phyloP scores from a whole-genome alignment of 2,797 vertebrate genomes.

The Pachyuromys duprasi region DNA sequence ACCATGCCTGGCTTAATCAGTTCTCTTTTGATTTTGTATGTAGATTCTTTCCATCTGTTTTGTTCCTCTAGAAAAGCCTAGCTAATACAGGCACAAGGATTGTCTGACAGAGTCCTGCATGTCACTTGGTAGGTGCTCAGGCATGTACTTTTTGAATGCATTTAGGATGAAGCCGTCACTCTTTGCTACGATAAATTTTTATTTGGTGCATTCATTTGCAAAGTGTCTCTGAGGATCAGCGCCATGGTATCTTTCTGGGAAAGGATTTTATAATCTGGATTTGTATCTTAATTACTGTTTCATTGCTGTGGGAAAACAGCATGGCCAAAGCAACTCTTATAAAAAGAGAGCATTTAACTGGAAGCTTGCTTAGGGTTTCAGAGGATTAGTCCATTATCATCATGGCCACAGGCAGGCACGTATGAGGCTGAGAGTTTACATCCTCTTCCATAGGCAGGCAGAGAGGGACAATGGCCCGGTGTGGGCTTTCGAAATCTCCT shows the following conservation, averaged over 20 bases:
- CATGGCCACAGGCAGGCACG: not conserved
- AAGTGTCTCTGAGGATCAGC: not conserved
- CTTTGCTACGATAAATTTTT: not conserved
- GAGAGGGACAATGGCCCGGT: not conserved
- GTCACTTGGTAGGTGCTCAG: not conserved
- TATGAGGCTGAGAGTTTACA: not conserved
- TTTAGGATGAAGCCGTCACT: not conserved
- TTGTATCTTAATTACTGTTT: not conserved
- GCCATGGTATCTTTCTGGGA: not conserved
- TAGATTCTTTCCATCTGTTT: not conserved
- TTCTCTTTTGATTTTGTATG: not conserved
- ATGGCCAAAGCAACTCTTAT: not conserved
- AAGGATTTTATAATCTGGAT: not conserved
- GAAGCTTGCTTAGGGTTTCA: not conserved
- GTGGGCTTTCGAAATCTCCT: not conserved
- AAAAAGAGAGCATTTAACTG: not conserved
- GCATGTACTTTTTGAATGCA: not conserved
- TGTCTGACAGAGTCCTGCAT: not conserved
- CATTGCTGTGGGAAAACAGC: not conserved
- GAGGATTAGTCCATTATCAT: too few relatives aligned
- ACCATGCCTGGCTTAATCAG: not conserved
- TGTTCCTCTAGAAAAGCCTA: not conserved
- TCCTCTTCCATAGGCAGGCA: not conserved
- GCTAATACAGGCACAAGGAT: not conserved
- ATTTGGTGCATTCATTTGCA: not conserved